Evolutionary conservation across 1,140 invertebrate species (phyloP).

Genomic region (Cephus cinctus): DNA sequence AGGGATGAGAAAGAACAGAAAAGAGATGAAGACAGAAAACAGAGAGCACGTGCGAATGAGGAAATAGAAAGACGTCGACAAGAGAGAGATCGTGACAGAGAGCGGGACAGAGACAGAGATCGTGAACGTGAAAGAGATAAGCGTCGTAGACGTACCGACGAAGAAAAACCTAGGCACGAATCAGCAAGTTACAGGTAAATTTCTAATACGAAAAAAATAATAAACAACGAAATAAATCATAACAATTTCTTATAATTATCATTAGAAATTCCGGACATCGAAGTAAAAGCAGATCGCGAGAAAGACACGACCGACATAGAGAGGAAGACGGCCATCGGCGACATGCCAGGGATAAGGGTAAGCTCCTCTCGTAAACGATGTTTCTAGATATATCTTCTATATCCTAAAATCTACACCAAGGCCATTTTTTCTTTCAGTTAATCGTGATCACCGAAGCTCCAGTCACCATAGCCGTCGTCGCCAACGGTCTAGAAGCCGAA

Average conservation of each 20-base stretch:
- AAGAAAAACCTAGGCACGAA: constrained; percentile 47
- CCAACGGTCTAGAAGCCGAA: constrained; percentile 54
- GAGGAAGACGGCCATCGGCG: constrained; percentile 49
- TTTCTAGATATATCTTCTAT: no score
- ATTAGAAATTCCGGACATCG: constrained; percentile 46
- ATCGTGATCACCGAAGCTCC: constrained; percentile 48
- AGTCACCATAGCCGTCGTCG: constrained; percentile 49
- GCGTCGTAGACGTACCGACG: constrained; percentile 46
- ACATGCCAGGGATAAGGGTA: constrained; percentile 50
- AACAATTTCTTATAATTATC: constrained; percentile 9
- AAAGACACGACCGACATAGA: constrained; percentile 47
- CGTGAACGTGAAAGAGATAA: constrained; percentile 41
- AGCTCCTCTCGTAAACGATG: no score
- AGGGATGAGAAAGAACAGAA: constrained; percentile 66
- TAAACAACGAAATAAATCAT: background rate
- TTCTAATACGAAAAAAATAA: constrained; percentile 5
- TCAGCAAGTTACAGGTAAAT: constrained; percentile 38
- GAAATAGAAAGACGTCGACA: constrained; percentile 31
- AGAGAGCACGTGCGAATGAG: constrained; percentile 37
- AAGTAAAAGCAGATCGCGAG: constrained; percentile 51
- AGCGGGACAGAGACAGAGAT: constrained; percentile 35
- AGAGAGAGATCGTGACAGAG: constrained; percentile 29
- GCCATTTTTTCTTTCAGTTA: no score
- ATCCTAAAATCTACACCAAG: no score
- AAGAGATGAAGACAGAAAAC: constrained; percentile 63